Conservation (phyloP, 92 coral and sea anemone genomes). For the Phenganax marumi region DNA sequence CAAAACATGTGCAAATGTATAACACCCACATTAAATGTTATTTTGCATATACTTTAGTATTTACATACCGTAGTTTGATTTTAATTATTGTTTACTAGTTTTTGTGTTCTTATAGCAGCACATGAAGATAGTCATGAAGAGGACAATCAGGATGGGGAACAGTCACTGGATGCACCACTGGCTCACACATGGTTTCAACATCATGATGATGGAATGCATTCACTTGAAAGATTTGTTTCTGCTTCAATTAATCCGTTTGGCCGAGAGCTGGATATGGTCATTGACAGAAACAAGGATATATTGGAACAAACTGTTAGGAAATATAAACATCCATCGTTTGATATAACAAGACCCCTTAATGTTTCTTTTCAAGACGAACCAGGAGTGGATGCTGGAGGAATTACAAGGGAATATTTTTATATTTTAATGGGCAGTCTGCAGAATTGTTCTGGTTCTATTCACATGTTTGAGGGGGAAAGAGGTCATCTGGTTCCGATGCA, state of each 20-base stretch:
- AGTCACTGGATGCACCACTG: not conserved
- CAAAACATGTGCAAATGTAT: no score
- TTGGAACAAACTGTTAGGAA: constrained; percentile 51
- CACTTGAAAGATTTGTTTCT: constrained; percentile 11
- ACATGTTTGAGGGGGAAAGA: constrained; percentile 51
- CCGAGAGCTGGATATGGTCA: constrained; percentile 12
- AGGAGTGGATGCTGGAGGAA: constrained; percentile 61
- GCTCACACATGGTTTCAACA: not conserved
- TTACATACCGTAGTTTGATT: no score
- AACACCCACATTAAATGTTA: no score
- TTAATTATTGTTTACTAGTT: not conserved
- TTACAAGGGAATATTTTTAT: constrained; percentile 42
- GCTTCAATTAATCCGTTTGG: constrained; percentile 1
- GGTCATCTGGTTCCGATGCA: constrained; percentile 52
- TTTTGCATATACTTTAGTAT: no score
- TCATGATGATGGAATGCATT: not conserved
- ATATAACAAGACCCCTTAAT: constrained; percentile 41
- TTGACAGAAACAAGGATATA: constrained; percentile 45
- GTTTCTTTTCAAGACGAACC: constrained; percentile 44
- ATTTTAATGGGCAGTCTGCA: constrained; percentile 37
- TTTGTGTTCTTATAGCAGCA: constrained; percentile 12
- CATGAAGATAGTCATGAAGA: constrained; percentile 4
- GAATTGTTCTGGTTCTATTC: constrained; percentile 37
- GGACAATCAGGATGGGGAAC: not conserved
- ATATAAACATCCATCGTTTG: constrained; percentile 50